Conservation (phyloP, 2,113 vertebrate species). For the Lathamus discolor region DNA sequence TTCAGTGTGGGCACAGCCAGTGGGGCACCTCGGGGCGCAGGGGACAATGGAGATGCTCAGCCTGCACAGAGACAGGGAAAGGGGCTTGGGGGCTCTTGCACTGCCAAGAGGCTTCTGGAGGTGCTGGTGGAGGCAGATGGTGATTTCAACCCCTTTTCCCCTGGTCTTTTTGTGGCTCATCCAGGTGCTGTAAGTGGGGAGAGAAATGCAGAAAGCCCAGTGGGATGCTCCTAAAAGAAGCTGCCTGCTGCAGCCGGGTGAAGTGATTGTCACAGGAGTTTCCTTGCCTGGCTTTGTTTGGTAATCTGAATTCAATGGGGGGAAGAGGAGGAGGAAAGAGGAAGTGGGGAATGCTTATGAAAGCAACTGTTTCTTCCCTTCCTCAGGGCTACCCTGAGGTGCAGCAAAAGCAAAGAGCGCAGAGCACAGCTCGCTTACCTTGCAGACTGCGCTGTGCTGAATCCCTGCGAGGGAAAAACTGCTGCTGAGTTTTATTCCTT, state of each 20-base stretch:
- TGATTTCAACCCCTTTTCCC: not conserved
- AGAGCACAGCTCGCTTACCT: not conserved
- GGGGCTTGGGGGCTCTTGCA: not conserved
- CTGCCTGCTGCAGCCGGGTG: not conserved
- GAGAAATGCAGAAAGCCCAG: not conserved
- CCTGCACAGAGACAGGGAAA: not conserved
- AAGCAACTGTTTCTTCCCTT: not conserved
- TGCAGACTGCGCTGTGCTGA: not conserved
- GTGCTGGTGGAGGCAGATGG: not conserved
- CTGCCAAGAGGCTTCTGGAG: not conserved
- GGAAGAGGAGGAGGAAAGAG: not conserved
- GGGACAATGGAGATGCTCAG: not conserved
- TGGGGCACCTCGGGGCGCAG: rapidly evolving
- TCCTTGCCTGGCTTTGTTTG: not conserved
- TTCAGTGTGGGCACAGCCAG: not conserved
- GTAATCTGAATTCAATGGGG: not conserved
- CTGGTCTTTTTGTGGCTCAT: rapidly evolving
- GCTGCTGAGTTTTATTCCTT: not conserved
- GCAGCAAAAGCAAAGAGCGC: not conserved
- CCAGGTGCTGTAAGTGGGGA: not conserved
- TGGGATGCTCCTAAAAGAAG: not conserved
- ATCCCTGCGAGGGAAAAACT: not conserved
- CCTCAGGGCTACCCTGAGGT: not conserved
- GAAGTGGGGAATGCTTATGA: not conserved
- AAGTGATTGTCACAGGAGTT: not conserved